Evolutionary conservation across 2,113 vertebrate genomes (phyloP), one percentile per base, ranked within the genome.

Genomic region (Amphiprion percula): DNA sequence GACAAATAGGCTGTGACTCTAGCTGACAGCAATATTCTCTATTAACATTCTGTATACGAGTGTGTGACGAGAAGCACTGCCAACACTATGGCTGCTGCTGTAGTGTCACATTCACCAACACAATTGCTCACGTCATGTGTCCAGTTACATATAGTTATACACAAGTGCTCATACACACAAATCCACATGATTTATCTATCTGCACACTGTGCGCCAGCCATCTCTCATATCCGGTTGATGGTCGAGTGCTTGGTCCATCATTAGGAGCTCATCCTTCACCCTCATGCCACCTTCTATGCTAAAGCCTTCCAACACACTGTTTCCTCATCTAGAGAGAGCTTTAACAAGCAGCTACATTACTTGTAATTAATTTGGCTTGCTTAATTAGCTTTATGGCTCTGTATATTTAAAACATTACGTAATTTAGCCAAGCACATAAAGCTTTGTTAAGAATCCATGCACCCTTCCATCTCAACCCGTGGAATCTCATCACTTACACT

Each of bases 381-480:
- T 54, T 88, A 88, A 91, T 92, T 89, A 90, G 68, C 82, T 87
- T 87, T 49, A 87, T 69, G 44, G 56, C 60, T 84, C 44, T 68
- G 26, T 86, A 64, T 89, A 86, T 85, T 82, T 77, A 87, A 87
- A 84, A 67, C 63, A 65, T 65, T 66, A 30, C 30, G 0, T 83
- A 60, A 50, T 83, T 68, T 58, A 61, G 53, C 75, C 41, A 39
- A 37, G 14, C 71, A 77, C 53, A 26, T 49, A 41, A 39, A 61
- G 60, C 59, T 87, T 77, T 62, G 60, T 41, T 53, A 26, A 26
- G 50, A 41, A 4, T 23, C 11, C 33, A 15, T 41, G 24, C 8
- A 17, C 5, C 2, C 19, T 47, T 74, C 33, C 16, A 54, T 59
- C 11, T 50, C 19, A 9, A 50, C 28, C 55, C 23, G 23, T 59